Conservation (phyloP, 2,113 vertebrate genomes). For the Corynorhinus townsendii region DNA sequence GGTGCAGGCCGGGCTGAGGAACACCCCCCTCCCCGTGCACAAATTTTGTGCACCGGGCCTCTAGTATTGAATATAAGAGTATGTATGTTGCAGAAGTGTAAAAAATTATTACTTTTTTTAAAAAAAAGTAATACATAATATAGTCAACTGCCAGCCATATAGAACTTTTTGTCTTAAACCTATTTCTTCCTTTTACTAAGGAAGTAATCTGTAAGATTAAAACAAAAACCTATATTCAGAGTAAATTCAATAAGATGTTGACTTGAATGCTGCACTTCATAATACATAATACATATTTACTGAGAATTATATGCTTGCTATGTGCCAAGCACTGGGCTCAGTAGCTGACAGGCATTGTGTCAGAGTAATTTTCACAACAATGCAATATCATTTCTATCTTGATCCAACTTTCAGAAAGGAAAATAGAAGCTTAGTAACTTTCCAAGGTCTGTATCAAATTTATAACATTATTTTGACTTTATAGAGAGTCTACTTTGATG, state of each 20-base stretch:
- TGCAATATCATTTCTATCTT: not conserved
- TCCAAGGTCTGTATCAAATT: not conserved
- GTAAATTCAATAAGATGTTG: not conserved
- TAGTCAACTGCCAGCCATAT: not conserved
- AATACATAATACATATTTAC: not conserved
- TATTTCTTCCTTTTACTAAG: constrained; percentile 8
- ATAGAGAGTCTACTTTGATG: not conserved
- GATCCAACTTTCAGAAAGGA: not conserved
- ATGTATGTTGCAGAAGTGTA: not conserved
- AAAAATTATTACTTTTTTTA: not conserved
- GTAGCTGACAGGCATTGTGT: not conserved
- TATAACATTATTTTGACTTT: not conserved
- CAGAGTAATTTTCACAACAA: not conserved
- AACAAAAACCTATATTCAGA: not conserved
- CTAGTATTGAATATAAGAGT: not conserved
- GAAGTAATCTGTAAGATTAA: not conserved
- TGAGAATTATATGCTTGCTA: not conserved
- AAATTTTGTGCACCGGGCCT: too few species aligned
- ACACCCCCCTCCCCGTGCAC: too few species aligned
- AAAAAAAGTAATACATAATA: not conserved
- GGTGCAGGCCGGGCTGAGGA: too few species aligned
- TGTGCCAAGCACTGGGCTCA: not conserved
- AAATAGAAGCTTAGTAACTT: not conserved
- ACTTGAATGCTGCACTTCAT: not conserved
- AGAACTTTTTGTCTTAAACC: not conserved